A percentile compares a stretch with the other conserved stretches of the same genome.
phyloP scores from a whole-genome alignment of 2,113 vertebrate genomes.

The Shinisaurus crocodilurus region DNA sequence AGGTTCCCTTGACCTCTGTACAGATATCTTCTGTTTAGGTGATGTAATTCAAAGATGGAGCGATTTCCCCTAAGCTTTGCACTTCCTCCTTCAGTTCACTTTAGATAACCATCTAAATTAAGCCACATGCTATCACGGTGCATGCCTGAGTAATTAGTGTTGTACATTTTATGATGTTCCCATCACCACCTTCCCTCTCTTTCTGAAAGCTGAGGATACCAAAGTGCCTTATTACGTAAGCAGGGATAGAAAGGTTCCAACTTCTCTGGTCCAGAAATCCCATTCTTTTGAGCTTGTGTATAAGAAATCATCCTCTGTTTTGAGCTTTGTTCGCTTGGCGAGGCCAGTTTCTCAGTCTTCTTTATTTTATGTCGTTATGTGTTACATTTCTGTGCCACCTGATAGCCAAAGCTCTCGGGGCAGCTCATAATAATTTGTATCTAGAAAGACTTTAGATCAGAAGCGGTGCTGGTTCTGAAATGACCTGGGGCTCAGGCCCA shows the following conservation, averaged over 20 bases:
- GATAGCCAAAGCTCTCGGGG: too few relatives aligned
- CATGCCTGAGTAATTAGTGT: constrained; percentile 13
- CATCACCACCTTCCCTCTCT: background rate
- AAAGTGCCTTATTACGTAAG: background rate
- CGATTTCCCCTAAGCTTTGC: background rate
- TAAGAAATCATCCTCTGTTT: too few relatives aligned
- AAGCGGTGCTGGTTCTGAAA: too few relatives aligned
- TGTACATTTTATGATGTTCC: background rate
- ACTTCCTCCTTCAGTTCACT: background rate
- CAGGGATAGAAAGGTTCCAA: background rate
- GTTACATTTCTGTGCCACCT: too few relatives aligned
- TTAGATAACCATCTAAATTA: fast-evolving
- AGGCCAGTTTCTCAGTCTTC: background rate
- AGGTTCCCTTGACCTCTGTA: background rate
- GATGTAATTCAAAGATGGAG: background rate
- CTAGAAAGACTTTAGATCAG: too few relatives aligned
- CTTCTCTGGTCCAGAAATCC: background rate
- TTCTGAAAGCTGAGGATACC: background rate
- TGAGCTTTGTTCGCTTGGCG: background rate
- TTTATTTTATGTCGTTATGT: background rate
- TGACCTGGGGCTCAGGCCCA: too few relatives aligned
- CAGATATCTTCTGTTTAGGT: background rate
- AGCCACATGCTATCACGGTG: background rate
- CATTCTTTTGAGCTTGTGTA: background rate
- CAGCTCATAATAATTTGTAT: too few relatives aligned